These are phyloP conservation scores for Vulpes vulpes DNA, from an alignment of 2,113 vertebrate species.

Conservation along the genomic window DNA sequence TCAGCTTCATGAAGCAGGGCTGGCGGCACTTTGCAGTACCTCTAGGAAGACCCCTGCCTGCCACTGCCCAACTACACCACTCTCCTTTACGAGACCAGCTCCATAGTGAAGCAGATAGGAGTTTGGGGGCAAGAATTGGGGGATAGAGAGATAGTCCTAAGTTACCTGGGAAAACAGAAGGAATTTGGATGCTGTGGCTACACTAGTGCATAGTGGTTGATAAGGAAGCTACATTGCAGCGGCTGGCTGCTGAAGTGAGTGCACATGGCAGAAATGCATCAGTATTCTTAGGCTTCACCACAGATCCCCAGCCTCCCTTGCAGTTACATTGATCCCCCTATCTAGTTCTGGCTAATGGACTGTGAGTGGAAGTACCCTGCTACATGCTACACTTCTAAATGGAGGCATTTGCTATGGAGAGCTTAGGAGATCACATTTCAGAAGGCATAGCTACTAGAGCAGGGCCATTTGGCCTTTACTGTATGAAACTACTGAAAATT, in stretches of 20 bases:
- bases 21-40: not conserved
- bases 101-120: not conserved
- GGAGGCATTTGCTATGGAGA: not conserved
- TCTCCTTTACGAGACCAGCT: not conserved
- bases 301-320: not conserved
- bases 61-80: not conserved
- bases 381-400: not conserved
- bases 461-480: not conserved
- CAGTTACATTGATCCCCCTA: not conserved
- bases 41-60: not conserved
- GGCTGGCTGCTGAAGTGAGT: not conserved
- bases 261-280: accelerated
- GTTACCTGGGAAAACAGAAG: not conserved
- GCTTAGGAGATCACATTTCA: not conserved
- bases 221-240: not conserved
- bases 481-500: not conserved
- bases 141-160: not conserved
- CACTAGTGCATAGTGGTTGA: not conserved
- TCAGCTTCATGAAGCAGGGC: not conserved
- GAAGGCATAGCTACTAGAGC: not conserved
- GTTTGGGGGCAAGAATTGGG: not conserved
- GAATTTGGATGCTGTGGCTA: not conserved
- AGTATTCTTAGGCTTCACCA: not conserved
- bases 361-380: not conserved
- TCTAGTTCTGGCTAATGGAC: not conserved